Base-by-base conservation (phyloP, 2,113 vertebrate genomes). In the Dromas ardeola region DNA sequence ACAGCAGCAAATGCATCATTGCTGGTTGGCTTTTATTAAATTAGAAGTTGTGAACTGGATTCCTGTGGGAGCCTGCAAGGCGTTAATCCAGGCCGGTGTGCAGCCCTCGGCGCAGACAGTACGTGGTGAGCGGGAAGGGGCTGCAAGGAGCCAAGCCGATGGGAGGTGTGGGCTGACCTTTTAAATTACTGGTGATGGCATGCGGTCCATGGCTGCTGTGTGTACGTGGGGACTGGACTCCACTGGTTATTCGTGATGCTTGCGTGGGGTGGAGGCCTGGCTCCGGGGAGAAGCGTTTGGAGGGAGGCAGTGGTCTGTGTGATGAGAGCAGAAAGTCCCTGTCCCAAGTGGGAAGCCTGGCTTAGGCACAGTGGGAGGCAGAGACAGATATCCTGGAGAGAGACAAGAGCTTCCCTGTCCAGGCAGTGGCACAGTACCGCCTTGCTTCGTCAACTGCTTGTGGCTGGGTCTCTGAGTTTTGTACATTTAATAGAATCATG, bases 201-300 rank as follows among this genome's bases (percentile, higher is more conserved):
- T 4, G 0, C 2, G 23, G 43, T n/a, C 47, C 10, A 0, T 16
- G 25, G 14, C 49, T 1, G 2, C 47, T 18, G 17, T 15, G 19
- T 34, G 40, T 47, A 78, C 0, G 0, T 62, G 56, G 74, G 74
- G 62, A 55, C 38, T 63, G 26, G 13, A 9, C 15, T 62, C 9
- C 45, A 12, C 50, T 70, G 19, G 7, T 36, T 30, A 32, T 38
- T 34, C 13, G 0, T 50, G 27, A 16, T 25, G n/a, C 32, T 53
- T 71, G 15, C 40, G 50, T 23, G 47, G 34, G 7, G 7, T 67
- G 62, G 47, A 58, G 47, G 6, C 34, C 25, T 90, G 55, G 67
- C 59, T 50, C 43, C 61, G 63, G n/a, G 32, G 36, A 26, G 10
- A 6, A 1, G 53, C 3, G 2, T 66, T 45, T 53, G 80, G 38